Conservation (phyloP, 2,888 invertebrate genomes). For the Nomada goodeniana region DNA sequence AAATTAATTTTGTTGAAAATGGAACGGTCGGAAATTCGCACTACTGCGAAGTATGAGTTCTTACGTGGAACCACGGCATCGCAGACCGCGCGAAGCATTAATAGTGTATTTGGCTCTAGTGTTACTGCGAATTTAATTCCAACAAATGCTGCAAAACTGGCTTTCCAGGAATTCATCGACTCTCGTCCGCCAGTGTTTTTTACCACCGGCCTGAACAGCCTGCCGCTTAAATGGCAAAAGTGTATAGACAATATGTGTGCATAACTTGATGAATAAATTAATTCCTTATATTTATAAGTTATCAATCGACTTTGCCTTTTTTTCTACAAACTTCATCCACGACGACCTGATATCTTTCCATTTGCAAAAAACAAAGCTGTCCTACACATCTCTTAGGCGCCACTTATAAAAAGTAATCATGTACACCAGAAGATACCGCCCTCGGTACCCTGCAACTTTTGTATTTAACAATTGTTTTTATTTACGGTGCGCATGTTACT, state of each 20-base stretch:
- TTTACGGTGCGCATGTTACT: no score
- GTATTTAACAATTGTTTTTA: no score
- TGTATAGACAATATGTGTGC: slow-evolving; percentile 18
- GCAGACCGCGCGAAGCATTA: slow-evolving; percentile 6
- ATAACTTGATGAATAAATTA: slow-evolving; percentile 10
- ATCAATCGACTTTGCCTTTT: neutral
- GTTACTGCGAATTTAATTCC: slow-evolving; percentile 1
- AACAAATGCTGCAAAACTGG: slow-evolving; percentile 4
- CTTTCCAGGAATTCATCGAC: slow-evolving; percentile 18
- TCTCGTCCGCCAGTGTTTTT: slow-evolving; percentile 2
- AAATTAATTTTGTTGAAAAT: neutral
- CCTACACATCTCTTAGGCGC: neutral
- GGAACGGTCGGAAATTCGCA: slow-evolving; percentile 4
- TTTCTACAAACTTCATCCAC: neutral
- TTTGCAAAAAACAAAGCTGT: neutral
- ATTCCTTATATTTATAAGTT: neutral
- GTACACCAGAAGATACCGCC: no score
- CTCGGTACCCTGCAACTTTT: no score
- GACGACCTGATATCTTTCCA: neutral
- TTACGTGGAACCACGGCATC: neutral
- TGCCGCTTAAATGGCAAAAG: slow-evolving; percentile 21
- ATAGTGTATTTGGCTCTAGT: slow-evolving; percentile 15
- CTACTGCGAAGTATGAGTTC: slow-evolving; percentile 9
- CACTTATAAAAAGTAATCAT: no score
- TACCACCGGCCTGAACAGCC: slow-evolving; percentile 1